Conservation (phyloP, 2,888 invertebrate species). For the Oscheius sp. region DNA sequence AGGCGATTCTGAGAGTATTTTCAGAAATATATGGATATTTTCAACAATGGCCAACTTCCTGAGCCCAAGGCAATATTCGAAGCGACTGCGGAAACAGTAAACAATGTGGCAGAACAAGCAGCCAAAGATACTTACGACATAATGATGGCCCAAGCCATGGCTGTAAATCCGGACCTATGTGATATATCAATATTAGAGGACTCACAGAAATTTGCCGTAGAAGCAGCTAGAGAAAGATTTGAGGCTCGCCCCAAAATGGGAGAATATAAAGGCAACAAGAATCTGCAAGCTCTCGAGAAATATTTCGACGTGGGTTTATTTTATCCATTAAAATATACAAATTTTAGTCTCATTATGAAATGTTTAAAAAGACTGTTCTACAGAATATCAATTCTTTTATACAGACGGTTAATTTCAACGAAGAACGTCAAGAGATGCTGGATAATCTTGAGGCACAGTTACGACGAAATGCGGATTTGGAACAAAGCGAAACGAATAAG, state of each 20-base stretch:
- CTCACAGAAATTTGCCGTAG: neutral
- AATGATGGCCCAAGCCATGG: neutral
- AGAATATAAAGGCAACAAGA: neutral
- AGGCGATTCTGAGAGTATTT: too few relatives aligned
- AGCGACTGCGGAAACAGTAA: constrained; percentile 14
- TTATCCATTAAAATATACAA: neutral
- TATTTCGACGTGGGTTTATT: neutral
- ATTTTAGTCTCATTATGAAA: neutral
- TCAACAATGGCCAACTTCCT: constrained; percentile 94
- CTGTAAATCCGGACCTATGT: neutral
- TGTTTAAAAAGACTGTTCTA: too few relatives aligned
- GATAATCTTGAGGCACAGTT: too few relatives aligned
- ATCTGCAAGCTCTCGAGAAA: neutral
- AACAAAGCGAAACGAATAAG: too few relatives aligned
- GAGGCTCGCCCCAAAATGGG: neutral
- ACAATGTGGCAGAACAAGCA: neutral
- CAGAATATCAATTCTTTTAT: too few relatives aligned
- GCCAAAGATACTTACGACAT: constrained; percentile 12
- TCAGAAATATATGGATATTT: constrained; percentile 89
- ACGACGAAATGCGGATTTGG: too few relatives aligned
- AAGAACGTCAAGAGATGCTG: too few relatives aligned
- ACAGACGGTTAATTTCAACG: too few relatives aligned
- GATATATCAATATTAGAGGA: neutral
- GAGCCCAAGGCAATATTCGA: constrained; percentile 98
- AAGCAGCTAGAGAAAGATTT: neutral